These are phyloP conservation scores for Labeo catla DNA, from an alignment of 2,113 vertebrate species.

Conservation along the genomic window DNA sequence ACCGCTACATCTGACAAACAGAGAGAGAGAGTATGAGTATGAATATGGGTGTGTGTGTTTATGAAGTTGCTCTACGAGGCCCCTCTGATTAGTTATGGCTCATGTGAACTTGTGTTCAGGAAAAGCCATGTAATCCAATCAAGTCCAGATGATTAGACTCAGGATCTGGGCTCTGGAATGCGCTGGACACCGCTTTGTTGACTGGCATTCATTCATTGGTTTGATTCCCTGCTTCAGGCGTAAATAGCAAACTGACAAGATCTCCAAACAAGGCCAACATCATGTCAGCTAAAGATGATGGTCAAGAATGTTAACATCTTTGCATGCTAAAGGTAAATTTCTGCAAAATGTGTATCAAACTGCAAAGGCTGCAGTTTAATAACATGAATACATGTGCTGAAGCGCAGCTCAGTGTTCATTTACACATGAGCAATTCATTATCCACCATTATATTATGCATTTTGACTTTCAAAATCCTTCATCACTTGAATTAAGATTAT, in stretches of 20 bases:
- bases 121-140: conserved; percentile 41
- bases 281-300: neutral
- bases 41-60: conserved; percentile 11
- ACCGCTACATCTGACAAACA: conserved; percentile 87
- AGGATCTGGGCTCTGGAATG: neutral
- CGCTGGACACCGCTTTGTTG: neutral
- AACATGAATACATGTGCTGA: neutral
- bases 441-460: too few species aligned
- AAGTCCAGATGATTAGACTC: conserved; percentile 34
- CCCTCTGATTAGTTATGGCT: conserved; percentile 51
- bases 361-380: neutral
- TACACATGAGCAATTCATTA: neutral
- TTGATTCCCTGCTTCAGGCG: neutral
- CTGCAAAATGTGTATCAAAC: neutral
- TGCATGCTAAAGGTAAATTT: neutral
- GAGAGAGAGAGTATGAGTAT: conserved; percentile 27
- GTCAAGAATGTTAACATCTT: neutral
- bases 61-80: conserved; percentile 35
- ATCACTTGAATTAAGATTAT: too few species aligned
- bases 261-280: conserved; percentile 1
- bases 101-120: conserved; percentile 43
- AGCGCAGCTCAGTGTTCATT: neutral
- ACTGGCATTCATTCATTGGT: neutral
- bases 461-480: too few species aligned
- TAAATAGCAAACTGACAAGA: neutral